Evolutionary conservation across 2,113 vertebrate species (phyloP), one percentile per base, ranked within the genome.

Genomic region (Cygnus buccinator): DNA sequence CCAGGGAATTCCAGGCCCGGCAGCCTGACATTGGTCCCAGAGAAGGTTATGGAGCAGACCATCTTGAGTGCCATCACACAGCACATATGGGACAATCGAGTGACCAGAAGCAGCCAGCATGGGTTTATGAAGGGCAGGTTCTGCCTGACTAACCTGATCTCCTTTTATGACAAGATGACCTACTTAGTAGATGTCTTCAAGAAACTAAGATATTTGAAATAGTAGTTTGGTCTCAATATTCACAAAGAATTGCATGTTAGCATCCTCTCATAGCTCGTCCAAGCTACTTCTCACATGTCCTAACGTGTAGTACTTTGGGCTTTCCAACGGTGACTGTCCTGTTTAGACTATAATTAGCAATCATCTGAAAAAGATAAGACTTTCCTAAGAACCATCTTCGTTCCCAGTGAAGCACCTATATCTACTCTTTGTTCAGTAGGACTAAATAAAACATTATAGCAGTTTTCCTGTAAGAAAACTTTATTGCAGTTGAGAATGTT

Each of bases 231-330:
- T 90, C 63, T 62, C 72, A 94, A 13, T 23, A 33, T 43, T 71
- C 37, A 58, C 22, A 95, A 94, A 89, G 59, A 93, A 86, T 58
- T 90, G 82, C 14, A 76, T 68, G 63, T 90, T 88, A 95, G 86
- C 82, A 92, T 87, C 50, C 57, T 86, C 80, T 63, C 61, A 6
- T 12, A 92, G 26, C 29, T 95, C 44, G 96, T 92, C 70, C 73
- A 94, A 95, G 65, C 74, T 94, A 67, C 84, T 90, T 95, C n/a
- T 92, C 62, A 31, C 14, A 55, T 88, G n/a, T 70, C 22, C 13
- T 71, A 50, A 31, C n/a, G 8, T 29, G 11, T 18, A 75, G 26
- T 48, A 86, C 14, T 83, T 43, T 21, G 13, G 22, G 26, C n/a
- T 90, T 81, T 81, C 66, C 54, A 96, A 68, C 50, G 85, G 50